phyloP scores from a whole-genome alignment of 1,140 invertebrate genomes.

The Steinernema feltiae region DNA sequence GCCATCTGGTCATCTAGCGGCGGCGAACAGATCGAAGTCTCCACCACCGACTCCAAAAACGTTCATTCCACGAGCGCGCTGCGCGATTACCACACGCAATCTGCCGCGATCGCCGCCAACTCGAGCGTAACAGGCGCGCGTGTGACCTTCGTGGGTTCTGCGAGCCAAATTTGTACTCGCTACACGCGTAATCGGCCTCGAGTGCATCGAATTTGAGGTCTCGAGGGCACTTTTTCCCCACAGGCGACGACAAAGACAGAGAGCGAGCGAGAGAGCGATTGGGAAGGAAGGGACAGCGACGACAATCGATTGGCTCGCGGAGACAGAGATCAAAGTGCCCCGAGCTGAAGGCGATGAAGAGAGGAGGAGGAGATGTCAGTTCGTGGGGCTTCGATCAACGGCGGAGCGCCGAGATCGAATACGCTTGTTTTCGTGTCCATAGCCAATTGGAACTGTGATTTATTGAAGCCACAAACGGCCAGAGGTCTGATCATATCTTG shows the following conservation, averaged over 20 bases:
- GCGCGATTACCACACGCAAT: neutral
- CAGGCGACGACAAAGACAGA: neutral
- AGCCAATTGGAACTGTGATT: neutral
- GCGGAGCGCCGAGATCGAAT: neutral
- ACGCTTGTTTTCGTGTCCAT: conserved; percentile 2
- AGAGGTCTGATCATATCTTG: neutral
- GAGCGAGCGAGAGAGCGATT: neutral
- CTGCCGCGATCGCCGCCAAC: neutral
- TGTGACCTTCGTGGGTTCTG: too few species aligned
- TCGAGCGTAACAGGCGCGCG: too few species aligned
- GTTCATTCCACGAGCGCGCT: neutral
- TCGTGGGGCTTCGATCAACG: neutral
- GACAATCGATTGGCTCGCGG: neutral
- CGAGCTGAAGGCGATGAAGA: neutral
- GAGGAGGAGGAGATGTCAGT: neutral
- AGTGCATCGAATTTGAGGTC: too few species aligned
- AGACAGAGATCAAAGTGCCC: neutral
- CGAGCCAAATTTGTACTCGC: too few species aligned
- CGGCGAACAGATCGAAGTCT: neutral
- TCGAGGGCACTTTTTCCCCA: neutral
- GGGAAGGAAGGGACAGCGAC: too few species aligned
- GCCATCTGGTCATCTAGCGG: neutral
- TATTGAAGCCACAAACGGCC: neutral
- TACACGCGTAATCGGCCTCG: too few species aligned
- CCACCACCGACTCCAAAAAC: neutral